Evolutionary conservation across 2,888 invertebrate species (phyloP), one percentile per base, ranked within the genome.

Genomic region (Cryptocephalus moraei): DNA sequence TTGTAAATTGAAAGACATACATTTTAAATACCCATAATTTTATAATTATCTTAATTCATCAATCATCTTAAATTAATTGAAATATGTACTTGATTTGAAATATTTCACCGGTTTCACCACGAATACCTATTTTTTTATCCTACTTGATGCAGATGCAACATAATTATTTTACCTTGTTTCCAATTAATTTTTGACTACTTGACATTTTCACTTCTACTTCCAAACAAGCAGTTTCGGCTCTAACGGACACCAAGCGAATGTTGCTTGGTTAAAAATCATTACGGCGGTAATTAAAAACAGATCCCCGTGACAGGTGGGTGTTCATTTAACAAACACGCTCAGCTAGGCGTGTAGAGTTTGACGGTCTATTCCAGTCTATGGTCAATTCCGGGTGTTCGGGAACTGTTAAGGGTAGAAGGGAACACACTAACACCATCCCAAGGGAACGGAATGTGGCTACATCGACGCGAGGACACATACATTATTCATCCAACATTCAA

Each of bases 401-500:
- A 43, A 49, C 47, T 46, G 56, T 53, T 58, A 49, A 49, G 56
- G 55, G 55, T 57, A 53, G 50, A 47, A 55, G 56, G 56, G 59
- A 56, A 56, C 55, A 59, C 57, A 61, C 62, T 64, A 66, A 67
- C 64, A 58, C 59, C 47, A 52, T 65, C 66, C 64, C 67, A 50
- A 43, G 65, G 58, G 66, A 62, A 53, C 54, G 53, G 46, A 51
- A 22, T 61, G 61, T 55, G 62, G 63, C 61, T 56, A 57, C 60
- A 56, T 58, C 55, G 49, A 55, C 59, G 59, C 57, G 59, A 55
- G 60, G 22, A 22, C 58, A 62, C 58, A 58, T 70, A 66, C 64
- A 70, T 69, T 68, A 70, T 70, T 69, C 70, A 70, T 65, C 58
- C 62, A 64, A 64, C 65, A 68, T 69, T 69, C 70, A 70, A 70